phyloP scores from a whole-genome alignment of 1,140 invertebrate genomes.

The Sinonovacula constricta region DNA sequence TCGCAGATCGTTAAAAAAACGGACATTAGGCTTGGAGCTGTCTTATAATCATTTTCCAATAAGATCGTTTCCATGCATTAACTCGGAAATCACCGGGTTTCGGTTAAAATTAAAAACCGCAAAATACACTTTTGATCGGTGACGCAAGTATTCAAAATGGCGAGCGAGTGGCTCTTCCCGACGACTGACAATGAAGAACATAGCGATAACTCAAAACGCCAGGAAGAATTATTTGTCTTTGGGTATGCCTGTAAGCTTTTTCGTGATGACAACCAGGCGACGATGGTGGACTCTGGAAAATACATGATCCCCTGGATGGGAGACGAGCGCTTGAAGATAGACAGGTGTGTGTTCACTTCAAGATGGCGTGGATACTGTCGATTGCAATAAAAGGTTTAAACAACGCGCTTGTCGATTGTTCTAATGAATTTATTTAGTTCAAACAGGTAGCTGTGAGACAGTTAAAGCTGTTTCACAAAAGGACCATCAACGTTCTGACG shows the following conservation, averaged over 20 bases:
- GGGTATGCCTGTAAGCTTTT: slow-evolving; percentile 99
- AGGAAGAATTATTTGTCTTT: slow-evolving; percentile 92
- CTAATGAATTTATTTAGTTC: slow-evolving; percentile 41
- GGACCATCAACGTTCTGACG: too few species aligned
- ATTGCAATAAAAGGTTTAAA: slow-evolving; percentile 51
- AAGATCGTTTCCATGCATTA: too few species aligned
- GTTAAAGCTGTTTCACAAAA: too few species aligned
- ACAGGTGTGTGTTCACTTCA: slow-evolving; percentile 92
- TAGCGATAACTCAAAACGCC: slow-evolving; percentile 25
- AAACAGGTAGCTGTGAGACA: slow-evolving; percentile 33
- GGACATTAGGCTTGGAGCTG: too few species aligned
- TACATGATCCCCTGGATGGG: slow-evolving; percentile 99
- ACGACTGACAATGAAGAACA: slow-evolving; percentile 16
- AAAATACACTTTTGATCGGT: too few species aligned
- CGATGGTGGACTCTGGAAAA: slow-evolving; percentile 93
- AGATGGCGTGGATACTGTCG: slow-evolving; percentile 53
- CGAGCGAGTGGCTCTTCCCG: slow-evolving; percentile 47
- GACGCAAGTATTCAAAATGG: too few species aligned
- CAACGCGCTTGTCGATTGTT: slow-evolving; percentile 47
- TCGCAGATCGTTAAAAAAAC: too few species aligned
- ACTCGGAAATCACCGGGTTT: too few species aligned
- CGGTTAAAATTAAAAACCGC: too few species aligned
- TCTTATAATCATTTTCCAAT: too few species aligned
- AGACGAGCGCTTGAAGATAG: slow-evolving; percentile 94
- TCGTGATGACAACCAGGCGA: slow-evolving; percentile 95